phyloP scores from a whole-genome alignment of 2,113 vertebrate species.

The Pithys albifrons region DNA sequence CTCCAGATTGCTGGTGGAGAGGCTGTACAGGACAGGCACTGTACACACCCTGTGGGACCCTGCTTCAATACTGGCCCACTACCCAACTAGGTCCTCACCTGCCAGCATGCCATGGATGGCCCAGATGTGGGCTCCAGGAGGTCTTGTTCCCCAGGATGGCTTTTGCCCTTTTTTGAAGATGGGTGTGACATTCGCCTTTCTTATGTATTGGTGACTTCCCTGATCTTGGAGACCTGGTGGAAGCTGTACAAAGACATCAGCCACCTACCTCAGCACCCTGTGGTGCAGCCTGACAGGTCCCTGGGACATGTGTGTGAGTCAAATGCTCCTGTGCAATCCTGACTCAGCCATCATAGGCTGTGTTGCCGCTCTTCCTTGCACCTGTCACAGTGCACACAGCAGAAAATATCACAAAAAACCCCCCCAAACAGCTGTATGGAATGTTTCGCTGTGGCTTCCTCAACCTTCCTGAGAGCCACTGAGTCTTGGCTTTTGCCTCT shows the following conservation, averaged over 20 bases:
- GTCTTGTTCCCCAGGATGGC: background rate
- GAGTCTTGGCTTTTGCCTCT: background rate
- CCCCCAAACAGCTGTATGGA: background rate
- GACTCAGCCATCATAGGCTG: background rate
- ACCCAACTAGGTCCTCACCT: background rate
- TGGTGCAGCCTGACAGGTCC: background rate
- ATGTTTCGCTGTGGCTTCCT: background rate
- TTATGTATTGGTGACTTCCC: background rate
- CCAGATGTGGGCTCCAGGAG: background rate
- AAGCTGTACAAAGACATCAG: background rate
- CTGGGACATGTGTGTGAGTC: accelerated
- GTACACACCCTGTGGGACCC: background rate
- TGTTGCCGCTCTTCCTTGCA: background rate
- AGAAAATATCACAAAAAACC: background rate
- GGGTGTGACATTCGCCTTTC: background rate
- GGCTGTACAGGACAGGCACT: background rate
- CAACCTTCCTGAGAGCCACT: background rate
- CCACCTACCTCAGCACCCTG: background rate
- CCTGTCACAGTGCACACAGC: background rate
- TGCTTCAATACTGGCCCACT: background rate
- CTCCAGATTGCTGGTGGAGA: background rate
- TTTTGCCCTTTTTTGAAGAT: background rate
- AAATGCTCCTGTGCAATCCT: background rate
- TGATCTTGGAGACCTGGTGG: background rate
- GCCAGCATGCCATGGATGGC: accelerated